These are phyloP conservation scores for Myrmecophaga tridactyla DNA, from an alignment of 2,113 vertebrate genomes.

Conservation along the genomic window DNA sequence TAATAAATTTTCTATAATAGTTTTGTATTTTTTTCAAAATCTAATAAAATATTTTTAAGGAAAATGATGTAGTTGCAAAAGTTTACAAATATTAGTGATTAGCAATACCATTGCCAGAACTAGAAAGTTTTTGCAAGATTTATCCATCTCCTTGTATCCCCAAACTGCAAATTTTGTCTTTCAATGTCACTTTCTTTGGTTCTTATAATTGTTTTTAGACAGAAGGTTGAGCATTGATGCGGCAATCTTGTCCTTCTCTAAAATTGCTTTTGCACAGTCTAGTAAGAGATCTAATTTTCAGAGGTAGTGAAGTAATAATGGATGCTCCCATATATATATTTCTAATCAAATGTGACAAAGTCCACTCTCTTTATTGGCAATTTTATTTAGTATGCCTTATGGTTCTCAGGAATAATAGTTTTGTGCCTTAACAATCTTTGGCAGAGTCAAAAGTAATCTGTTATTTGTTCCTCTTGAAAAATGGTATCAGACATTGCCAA, in stretches of 20 bases:
- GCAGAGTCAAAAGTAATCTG: conserved; percentile 30
- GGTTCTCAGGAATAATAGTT: conserved; percentile 40
- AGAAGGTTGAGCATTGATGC: conserved; percentile 67
- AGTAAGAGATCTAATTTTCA: conserved; percentile 76
- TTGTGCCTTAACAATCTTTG: conserved; percentile 19
- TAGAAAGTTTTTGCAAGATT: conserved; percentile 55
- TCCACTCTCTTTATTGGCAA: conserved; percentile 58
- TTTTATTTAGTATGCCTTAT: conserved; percentile 33
- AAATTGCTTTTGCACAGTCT: conserved; percentile 75
- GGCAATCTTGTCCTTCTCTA: conserved; percentile 69
- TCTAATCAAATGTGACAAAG: conserved; percentile 64
- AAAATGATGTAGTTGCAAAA: background rate
- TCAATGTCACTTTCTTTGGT: background rate
- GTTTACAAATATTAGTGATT: background rate
- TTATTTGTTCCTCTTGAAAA: conserved; percentile 1
- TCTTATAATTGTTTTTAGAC: conserved; percentile 13
- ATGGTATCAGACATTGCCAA: background rate
- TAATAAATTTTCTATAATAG: background rate
- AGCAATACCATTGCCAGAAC: background rate
- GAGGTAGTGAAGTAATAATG: conserved; percentile 66
- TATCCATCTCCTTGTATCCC: conserved; percentile 41
- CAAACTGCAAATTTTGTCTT: conserved; percentile 22
- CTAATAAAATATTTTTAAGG: background rate
- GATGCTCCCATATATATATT: conserved; percentile 47
- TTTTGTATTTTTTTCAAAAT: background rate